Evolutionary conservation across 2,797 vertebrate genomes (phyloP).

Genomic region (Protosalanx chinensis): DNA sequence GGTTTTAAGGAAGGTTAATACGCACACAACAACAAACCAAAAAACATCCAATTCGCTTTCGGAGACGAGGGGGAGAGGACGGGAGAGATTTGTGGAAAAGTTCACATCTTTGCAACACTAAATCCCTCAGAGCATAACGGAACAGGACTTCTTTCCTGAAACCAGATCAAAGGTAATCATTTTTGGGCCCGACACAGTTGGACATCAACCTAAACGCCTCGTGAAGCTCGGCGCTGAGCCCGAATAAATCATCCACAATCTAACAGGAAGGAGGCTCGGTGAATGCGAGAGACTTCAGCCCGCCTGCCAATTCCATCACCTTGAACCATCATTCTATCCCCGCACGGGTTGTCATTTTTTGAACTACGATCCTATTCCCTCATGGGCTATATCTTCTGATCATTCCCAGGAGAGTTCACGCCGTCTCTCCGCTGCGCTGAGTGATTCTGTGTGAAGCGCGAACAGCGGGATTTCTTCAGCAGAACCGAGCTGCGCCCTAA

Average conservation of each 20-base stretch:
- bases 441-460: too few relatives aligned
- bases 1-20: too few relatives aligned
- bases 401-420: slow-evolving; percentile 6
- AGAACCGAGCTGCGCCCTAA: too few relatives aligned
- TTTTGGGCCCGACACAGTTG: slow-evolving; percentile 22
- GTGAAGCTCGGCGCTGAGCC: slow-evolving; percentile 22
- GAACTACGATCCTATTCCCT: slow-evolving; percentile 26
- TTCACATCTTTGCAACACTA: slow-evolving; percentile 6
- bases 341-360: slow-evolving; percentile 22
- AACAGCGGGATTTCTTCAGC: too few relatives aligned
- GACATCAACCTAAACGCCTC: slow-evolving; percentile 10
- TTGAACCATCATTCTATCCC: slow-evolving; percentile 18
- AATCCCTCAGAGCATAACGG: slow-evolving; percentile 14
- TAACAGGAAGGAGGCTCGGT: slow-evolving; percentile 28
- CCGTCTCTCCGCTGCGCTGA: too few relatives aligned
- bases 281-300: slow-evolving; percentile 20
- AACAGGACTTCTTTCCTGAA: slow-evolving; percentile 31
- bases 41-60: neutral
- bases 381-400: slow-evolving; percentile 20
- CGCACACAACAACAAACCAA: neutral
- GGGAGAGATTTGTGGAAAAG: neutral
- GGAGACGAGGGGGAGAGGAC: too few relatives aligned
- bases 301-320: slow-evolving; percentile 35
- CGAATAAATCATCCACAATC: slow-evolving; percentile 39
- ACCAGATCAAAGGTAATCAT: slow-evolving; percentile 33